Evolutionary conservation across 30 jellyfish, hydroid and myxozoan species (phyloP).

Genomic region (Aurelia aurita): DNA sequence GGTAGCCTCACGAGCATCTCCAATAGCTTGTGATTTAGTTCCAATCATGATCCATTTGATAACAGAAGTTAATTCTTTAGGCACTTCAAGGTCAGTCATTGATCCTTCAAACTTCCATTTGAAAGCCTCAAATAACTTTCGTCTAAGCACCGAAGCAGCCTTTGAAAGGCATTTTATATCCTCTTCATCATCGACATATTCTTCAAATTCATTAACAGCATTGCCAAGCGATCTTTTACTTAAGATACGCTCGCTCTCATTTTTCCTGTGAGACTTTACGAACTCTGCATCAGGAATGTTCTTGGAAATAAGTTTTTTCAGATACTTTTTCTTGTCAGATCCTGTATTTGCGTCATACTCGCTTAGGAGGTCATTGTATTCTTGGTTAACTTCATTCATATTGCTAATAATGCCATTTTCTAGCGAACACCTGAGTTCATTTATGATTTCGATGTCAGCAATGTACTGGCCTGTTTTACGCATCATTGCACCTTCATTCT

Average conservation of each 20-base stretch:
- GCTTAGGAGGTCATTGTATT: conserved; percentile 4
- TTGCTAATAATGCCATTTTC: conserved; percentile 24
- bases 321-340: conserved; percentile 36
- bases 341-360: conserved; percentile 27
- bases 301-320: conserved; percentile 11
- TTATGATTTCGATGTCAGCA: conserved; percentile 27
- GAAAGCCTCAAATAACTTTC: conserved; percentile 9
- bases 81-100: conserved; percentile 39
- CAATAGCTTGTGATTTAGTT: conserved; percentile 33
- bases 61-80: conserved; percentile 24
- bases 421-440: conserved; percentile 16
- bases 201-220: conserved; percentile 22
- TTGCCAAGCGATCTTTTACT: conserved; percentile 26
- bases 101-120: conserved; percentile 45
- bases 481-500: not conserved
- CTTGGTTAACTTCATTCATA: conserved; percentile 29
- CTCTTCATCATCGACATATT: conserved; percentile 22
- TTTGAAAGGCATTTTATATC: conserved; percentile 21
- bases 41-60: conserved; percentile 33
- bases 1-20: conserved; percentile 29
- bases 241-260: not conserved
- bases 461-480: conserved; percentile 4
- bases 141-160: conserved; percentile 42
- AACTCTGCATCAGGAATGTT: conserved; percentile 23
- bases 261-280: conserved; percentile 19